Evolutionary conservation across 2,113 vertebrate species (phyloP).

Genomic region (Actenoides lindsayi): DNA sequence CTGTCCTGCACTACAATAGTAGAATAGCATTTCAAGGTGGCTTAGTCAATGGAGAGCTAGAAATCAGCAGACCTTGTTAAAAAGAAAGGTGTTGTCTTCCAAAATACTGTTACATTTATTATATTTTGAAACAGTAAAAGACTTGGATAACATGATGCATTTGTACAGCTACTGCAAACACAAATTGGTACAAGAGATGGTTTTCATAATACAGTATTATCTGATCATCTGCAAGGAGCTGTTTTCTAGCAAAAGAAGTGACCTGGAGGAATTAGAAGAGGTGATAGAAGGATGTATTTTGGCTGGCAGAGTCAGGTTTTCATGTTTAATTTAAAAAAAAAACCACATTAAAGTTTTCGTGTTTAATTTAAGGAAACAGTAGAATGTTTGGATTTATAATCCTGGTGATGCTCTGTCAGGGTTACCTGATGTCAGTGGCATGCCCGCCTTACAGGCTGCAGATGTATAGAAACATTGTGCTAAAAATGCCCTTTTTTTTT

Average conservation of each 20-base stretch:
- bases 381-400: conserved; percentile 71
- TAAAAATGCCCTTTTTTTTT: conserved; percentile 16
- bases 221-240: conserved; percentile 13
- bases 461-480: background rate
- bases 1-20: background rate
- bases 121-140: background rate
- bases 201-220: background rate
- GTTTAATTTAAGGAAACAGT: conserved; percentile 79
- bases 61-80: background rate
- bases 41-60: background rate
- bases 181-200: background rate
- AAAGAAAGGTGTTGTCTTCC: background rate
- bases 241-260: conserved; percentile 32
- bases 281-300: conserved; percentile 66
- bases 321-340: conserved; percentile 77
- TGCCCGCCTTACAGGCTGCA: conserved; percentile 34
- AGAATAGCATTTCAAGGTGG: background rate
- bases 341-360: conserved; percentile 73
- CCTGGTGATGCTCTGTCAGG: conserved; percentile 65
- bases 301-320: conserved; percentile 69
- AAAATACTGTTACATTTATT: background rate
- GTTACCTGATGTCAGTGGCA: background rate
- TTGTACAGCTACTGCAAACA: background rate
- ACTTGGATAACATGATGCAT: background rate
- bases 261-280: conserved; percentile 62